phyloP scores from a whole-genome alignment of 2,113 vertebrate species.

The Hyaena hyaena region DNA sequence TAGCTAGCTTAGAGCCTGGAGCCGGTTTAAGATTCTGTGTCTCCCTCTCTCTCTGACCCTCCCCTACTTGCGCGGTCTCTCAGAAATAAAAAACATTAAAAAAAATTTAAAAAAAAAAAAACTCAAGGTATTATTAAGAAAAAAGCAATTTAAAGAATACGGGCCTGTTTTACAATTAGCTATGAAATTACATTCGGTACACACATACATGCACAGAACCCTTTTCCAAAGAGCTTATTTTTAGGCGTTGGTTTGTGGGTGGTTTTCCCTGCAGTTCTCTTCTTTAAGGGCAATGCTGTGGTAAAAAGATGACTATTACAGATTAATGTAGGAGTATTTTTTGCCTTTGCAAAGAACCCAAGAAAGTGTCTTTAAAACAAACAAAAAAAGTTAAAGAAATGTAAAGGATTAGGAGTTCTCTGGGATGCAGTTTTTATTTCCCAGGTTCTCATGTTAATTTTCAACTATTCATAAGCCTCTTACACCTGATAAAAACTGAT shows the following conservation, averaged over 20 bases:
- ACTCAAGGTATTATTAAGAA: background rate
- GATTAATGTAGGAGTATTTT: background rate
- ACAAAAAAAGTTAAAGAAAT: background rate
- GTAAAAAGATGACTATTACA: constrained; percentile 22
- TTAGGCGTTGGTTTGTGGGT: background rate
- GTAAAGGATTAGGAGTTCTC: constrained; percentile 19
- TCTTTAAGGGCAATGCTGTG: background rate
- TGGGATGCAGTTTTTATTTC: background rate
- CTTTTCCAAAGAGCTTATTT: background rate
- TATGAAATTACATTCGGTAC: background rate
- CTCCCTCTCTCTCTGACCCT: no score
- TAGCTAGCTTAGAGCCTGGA: no score
- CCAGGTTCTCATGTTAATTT: constrained; percentile 25
- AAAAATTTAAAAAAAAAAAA: no score
- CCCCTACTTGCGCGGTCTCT: no score
- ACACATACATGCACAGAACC: background rate
- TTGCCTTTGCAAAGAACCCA: background rate
- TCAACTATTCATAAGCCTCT: background rate
- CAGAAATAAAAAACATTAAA: no score
- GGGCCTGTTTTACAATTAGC: background rate
- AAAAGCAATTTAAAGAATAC: background rate
- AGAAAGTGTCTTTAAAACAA: background rate
- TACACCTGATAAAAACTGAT: background rate
- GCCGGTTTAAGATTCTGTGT: no score
- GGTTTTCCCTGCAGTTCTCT: background rate